These are phyloP conservation scores for Onychorhynchus coronatus DNA, from an alignment of 2,113 vertebrate genomes.

Conservation along the genomic window DNA sequence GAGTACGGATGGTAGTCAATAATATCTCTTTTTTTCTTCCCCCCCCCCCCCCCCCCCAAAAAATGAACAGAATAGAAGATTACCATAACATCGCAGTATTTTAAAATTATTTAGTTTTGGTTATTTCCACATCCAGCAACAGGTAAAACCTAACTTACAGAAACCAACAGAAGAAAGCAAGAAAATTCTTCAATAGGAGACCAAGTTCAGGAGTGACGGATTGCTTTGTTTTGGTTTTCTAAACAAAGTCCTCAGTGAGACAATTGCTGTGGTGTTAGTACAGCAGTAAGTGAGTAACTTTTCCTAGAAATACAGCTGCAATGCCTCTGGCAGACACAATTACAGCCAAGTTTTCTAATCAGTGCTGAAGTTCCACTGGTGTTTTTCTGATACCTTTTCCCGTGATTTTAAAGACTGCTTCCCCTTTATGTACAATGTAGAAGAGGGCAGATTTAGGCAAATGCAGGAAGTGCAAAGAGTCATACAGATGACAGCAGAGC, in stretches of 20 bases:
- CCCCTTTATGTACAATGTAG: accelerated
- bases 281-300: neutral
- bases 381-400: neutral
- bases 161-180: neutral
- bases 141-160: neutral
- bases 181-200: neutral
- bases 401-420: neutral
- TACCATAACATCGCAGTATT: neutral
- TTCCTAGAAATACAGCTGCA: neutral
- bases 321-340: neutral
- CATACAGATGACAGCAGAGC: neutral
- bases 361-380: neutral
- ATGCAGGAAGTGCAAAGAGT: neutral
- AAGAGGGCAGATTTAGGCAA: neutral
- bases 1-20: neutral
- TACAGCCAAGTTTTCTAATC: neutral
- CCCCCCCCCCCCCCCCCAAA: neutral
- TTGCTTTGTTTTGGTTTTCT: neutral
- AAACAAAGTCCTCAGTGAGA: neutral
- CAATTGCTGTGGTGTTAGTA: neutral
- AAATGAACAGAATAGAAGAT: neutral
- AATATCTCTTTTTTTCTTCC: neutral
- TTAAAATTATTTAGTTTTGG: neutral
- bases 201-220: neutral
- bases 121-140: neutral